Base-by-base conservation (phyloP, 2,888 invertebrate species). In the Corbicula japonica region DNA sequence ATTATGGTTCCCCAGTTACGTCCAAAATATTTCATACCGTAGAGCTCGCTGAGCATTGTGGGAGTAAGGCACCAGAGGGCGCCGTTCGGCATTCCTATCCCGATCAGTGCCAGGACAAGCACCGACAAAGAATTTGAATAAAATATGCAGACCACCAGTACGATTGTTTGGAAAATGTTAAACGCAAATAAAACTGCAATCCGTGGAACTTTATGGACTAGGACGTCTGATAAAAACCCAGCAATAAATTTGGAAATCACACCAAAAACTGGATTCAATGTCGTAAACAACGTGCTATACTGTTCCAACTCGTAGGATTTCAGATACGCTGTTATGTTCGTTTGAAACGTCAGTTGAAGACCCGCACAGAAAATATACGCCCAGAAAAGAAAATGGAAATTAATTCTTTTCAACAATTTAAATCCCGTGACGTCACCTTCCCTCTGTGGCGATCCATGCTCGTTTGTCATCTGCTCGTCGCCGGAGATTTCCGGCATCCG, bases 51-150 rank as follows among this genome's bases (percentile, higher is more conserved):
- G 21, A 86, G 77, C 83, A 90, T 88, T 10, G 88, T 88, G 2
- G 90, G 90, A 0, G 90, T 89, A 30, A 90, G 68, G 30, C 88
- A 88, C 88, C 88, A 90, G n/a, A 87, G 80, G 18, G 88, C 87
- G 46, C 88, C 90, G 58, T 89, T 89, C 21, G 88, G 80, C 50
- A 89, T 83, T 1, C 90, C 88, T 8, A 88, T 83, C 6, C 83
- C 81, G 23, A 88, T 70, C 1, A 86, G 71, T 1, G 84, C 78
- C 2, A 87, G 41, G 8, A 87, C 63, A n/a, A 90, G 73, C n/a
- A 89, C 74, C n/a, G 77, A 23, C 15, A 87, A 63, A 48, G 75
- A 77, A 66, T 88, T 80, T 8, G 85, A 86, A 21, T 63, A 84
- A 60, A 87, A 88, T 61, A 87, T 81, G 32, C 85, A 87, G 12